Evolutionary conservation across 2,888 invertebrate species (phyloP).

Genomic region (Coenonympha arcania): DNA sequence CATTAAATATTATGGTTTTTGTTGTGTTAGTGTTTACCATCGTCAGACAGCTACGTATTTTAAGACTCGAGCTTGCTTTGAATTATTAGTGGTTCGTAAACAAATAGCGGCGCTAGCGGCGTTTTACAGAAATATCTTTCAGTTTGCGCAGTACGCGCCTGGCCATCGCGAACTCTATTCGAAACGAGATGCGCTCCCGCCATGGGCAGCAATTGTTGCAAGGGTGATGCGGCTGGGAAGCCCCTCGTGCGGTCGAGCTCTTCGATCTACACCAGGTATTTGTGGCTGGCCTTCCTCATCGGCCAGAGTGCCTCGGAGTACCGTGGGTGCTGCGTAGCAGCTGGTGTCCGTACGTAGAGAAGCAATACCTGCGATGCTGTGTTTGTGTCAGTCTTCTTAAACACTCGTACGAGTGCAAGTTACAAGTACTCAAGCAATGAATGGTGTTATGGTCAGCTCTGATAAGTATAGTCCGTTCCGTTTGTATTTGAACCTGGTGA

Average conservation of each 20-base stretch:
- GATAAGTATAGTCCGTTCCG: not conserved
- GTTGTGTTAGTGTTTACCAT: not conserved
- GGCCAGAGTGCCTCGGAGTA: slow-evolving; percentile 51
- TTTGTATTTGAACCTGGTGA: slow-evolving; percentile 2
- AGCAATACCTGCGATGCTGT: slow-evolving; percentile 24
- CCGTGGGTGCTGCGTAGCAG: slow-evolving; percentile 51
- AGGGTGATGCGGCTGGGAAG: slow-evolving; percentile 69
- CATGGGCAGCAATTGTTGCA: slow-evolving; percentile 77
- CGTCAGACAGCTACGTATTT: not conserved
- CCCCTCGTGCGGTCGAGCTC: slow-evolving; percentile 62
- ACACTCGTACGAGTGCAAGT: too few species aligned
- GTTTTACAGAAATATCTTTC: slow-evolving; percentile 56
- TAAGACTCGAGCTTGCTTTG: slow-evolving; percentile 5
- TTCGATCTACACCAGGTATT: slow-evolving; percentile 71
- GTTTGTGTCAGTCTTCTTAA: slow-evolving; percentile 16
- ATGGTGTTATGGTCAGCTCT: not conserved
- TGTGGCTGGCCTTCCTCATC: slow-evolving; percentile 53
- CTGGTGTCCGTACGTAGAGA: slow-evolving; percentile 52
- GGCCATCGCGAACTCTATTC: slow-evolving; percentile 53
- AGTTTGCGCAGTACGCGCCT: slow-evolving; percentile 54
- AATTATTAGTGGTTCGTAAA: slow-evolving; percentile 33
- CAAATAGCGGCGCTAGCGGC: slow-evolving; percentile 49
- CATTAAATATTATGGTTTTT: not conserved
- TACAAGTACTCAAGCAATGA: slow-evolving; percentile 18
- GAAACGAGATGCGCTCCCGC: slow-evolving; percentile 58